These are phyloP conservation scores for Mastigias papua DNA, from an alignment of 30 jellyfish, hydroid and myxozoan species.

Conservation along the genomic window DNA sequence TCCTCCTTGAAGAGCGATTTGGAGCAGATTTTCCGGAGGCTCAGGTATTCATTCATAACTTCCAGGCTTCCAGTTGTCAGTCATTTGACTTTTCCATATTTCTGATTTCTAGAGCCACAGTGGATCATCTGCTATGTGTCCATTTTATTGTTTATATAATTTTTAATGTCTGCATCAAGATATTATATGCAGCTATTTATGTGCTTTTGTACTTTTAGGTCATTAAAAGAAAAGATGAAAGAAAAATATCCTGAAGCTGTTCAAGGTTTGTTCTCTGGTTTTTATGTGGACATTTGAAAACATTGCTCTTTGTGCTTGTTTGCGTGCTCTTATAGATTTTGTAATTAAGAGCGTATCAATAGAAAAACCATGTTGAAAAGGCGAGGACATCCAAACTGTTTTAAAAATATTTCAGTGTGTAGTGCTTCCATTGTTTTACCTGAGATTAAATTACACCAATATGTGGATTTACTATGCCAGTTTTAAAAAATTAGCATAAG, in stretches of 20 bases:
- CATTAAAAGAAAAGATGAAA: constrained; percentile 34
- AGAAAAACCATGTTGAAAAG: too few relatives aligned
- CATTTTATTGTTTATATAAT: too few relatives aligned
- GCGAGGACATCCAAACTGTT: too few relatives aligned
- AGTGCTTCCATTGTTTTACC: too few relatives aligned
- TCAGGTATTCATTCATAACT: constrained; percentile 71
- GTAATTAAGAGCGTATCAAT: too few relatives aligned
- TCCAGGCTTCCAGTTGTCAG: not conserved
- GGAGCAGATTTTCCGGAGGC: constrained; percentile 72
- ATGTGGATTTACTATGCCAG: too few relatives aligned
- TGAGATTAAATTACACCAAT: too few relatives aligned
- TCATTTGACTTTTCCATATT: not conserved
- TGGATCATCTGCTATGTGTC: too few relatives aligned
- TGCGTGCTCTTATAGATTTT: too few relatives aligned
- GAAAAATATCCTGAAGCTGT: constrained; percentile 66
- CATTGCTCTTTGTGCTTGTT: not conserved
- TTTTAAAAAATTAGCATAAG: too few relatives aligned
- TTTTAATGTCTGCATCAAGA: not conserved
- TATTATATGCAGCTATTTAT: not conserved
- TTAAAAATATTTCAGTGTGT: too few relatives aligned
- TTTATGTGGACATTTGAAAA: not conserved
- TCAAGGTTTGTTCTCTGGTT: constrained; percentile 37
- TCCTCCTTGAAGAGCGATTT: constrained; percentile 70
- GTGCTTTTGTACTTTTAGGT: constrained; percentile 25
- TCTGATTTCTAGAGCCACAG: too few relatives aligned